Base-by-base conservation (phyloP, 2,888 invertebrate species). In the Eumacrocentrus americanus region DNA sequence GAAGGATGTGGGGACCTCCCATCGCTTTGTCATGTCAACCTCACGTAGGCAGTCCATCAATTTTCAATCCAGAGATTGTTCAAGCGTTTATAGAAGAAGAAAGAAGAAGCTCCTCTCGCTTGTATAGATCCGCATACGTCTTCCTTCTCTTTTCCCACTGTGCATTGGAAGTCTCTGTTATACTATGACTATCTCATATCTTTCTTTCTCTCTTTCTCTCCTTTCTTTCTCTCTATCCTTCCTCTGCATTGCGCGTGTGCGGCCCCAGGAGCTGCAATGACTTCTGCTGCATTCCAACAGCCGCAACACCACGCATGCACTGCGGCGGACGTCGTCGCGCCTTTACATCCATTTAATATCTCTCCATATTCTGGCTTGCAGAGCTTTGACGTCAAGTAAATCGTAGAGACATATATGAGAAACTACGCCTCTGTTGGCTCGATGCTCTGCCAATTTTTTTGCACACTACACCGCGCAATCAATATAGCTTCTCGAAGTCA, bases 231-330 rank as follows among this genome's bases (percentile, higher is more conserved):
- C 57, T 53, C 48, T 37, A n/a, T 50, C 22, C 6, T 44, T 37
- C 23, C 14, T 12, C 3, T 40, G 14, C 20, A 53, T 12, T 54
- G 60, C 60, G 55, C 60, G 48, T 60, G 55, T 56, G 55, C 55
- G 23, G 59, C 12, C 47, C 25, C 52, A 40, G 59, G 48, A 51
- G 44, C 55, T 60, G 55, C 60, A 60, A 55, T 60, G 60, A 51
- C 60, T 60, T 60, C 20, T 60, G 50, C 60, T 60, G 60, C 60
- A 60, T 60, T 60, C 60, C 60, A 60, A 60, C 55, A 51, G 42
- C 44, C 18, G 54, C 54, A 54, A 54, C 37, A 54, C 54, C 54
- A 54, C 34, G 44, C 29, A 54, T 44, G 16, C 54, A 44, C 44
- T 50, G 50, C 50, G 50, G 50, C 29, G 29, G 50, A 54, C 53